These are phyloP conservation scores for Eulemur rubriventer DNA, from an alignment of 2,797 vertebrate genomes.

Conservation along the genomic window DNA sequence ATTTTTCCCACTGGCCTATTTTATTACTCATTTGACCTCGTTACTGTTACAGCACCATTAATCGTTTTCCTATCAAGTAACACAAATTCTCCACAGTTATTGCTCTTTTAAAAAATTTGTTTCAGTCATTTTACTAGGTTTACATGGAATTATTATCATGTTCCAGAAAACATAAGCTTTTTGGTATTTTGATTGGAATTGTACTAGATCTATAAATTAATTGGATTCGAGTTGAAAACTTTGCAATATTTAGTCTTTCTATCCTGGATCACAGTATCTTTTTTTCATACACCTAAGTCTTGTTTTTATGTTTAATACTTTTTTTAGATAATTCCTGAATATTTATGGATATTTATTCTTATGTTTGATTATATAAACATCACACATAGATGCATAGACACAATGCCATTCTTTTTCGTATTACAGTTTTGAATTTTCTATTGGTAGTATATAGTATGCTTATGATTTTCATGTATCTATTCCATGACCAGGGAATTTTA, in stretches of 20 bases:
- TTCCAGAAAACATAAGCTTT: constrained; percentile 7
- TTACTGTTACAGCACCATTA: background rate
- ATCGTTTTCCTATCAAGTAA: background rate
- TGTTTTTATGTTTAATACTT: background rate
- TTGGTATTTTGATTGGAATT: background rate
- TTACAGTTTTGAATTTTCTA: background rate
- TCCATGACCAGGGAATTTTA: background rate
- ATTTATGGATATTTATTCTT: background rate
- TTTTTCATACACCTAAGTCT: background rate
- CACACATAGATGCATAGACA: background rate
- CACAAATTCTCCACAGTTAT: background rate
- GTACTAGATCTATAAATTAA: background rate
- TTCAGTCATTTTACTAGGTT: background rate
- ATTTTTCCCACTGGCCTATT: background rate
- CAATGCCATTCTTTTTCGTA: background rate
- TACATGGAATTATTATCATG: background rate
- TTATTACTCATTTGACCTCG: background rate
- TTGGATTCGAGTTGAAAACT: background rate
- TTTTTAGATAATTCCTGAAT: background rate
- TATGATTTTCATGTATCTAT: background rate
- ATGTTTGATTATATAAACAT: background rate
- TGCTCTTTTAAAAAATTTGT: background rate
- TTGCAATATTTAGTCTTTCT: background rate
- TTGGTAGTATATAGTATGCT: background rate
- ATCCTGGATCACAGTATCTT: background rate